Conservation (phyloP, 92 coral and sea anemone species). For the Anthopleura xanthogrammica region DNA sequence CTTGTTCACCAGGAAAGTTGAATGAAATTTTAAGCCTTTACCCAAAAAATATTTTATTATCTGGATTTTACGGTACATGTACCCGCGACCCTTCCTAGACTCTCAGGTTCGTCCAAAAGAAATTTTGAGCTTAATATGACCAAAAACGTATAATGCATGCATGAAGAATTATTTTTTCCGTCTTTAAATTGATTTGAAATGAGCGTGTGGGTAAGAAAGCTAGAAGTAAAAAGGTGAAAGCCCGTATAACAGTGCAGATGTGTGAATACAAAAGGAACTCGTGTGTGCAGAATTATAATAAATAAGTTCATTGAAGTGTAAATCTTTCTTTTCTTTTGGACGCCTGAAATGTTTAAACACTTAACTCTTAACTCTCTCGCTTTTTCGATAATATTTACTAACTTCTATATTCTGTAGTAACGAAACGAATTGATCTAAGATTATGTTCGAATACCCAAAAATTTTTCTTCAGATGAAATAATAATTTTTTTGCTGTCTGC, state of each 20-base stretch:
- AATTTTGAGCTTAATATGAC: not conserved
- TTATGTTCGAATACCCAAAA: not conserved
- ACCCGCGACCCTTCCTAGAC: not conserved
- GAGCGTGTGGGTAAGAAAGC: not conserved
- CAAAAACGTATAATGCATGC: not conserved
- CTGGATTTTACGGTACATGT: conserved; percentile 2
- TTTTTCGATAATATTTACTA: not conserved
- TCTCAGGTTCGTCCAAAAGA: not conserved
- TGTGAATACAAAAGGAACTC: not conserved
- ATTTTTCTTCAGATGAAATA: too few relatives aligned
- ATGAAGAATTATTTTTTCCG: not conserved
- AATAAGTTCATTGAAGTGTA: not conserved
- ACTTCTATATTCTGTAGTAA: not conserved
- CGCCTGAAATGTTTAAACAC: not conserved
- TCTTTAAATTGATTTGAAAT: not conserved
- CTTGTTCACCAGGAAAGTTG: not conserved
- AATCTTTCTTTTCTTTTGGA: not conserved
- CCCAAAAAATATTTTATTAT: not conserved
- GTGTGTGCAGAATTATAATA: not conserved
- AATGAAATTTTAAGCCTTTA: not conserved
- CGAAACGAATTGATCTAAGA: too few relatives aligned
- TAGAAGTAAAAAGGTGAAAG: not conserved
- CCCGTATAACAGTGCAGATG: not conserved
- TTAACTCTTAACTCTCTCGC: not conserved
- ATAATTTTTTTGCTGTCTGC: too few relatives aligned